Evolutionary conservation across 2,113 vertebrate genomes (phyloP).

Genomic region (Chiloscyllium plagiosum): DNA sequence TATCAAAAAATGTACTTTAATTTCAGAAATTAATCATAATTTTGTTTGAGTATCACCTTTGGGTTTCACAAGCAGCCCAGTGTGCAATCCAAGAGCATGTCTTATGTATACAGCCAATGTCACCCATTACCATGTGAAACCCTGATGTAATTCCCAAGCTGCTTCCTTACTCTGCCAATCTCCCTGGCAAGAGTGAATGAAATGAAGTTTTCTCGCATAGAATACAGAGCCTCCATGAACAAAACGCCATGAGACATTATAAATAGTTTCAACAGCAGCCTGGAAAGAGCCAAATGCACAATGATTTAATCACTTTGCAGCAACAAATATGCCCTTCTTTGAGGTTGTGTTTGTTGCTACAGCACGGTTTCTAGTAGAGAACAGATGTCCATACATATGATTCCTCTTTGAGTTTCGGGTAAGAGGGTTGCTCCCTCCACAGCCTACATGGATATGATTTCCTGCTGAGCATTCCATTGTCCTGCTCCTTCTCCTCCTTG

Average conservation of each 20-base stretch:
- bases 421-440: neutral
- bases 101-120: neutral
- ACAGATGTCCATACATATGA: neutral
- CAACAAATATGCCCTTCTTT: neutral
- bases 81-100: neutral
- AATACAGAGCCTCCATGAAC: neutral
- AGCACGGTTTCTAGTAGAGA: neutral
- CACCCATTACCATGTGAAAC: neutral
- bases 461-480: neutral
- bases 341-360: neutral
- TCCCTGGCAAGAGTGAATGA: neutral
- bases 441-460: neutral
- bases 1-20: neutral
- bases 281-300: neutral
- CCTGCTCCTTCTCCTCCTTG: neutral
- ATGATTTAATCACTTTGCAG: neutral
- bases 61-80: neutral
- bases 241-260: neutral
- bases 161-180: neutral
- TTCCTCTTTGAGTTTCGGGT: neutral
- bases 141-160: neutral
- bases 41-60: neutral
- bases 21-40: neutral
- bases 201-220: neutral
- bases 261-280: neutral